Conservation (phyloP, 2,113 vertebrate species). For the Pavo muticus region DNA sequence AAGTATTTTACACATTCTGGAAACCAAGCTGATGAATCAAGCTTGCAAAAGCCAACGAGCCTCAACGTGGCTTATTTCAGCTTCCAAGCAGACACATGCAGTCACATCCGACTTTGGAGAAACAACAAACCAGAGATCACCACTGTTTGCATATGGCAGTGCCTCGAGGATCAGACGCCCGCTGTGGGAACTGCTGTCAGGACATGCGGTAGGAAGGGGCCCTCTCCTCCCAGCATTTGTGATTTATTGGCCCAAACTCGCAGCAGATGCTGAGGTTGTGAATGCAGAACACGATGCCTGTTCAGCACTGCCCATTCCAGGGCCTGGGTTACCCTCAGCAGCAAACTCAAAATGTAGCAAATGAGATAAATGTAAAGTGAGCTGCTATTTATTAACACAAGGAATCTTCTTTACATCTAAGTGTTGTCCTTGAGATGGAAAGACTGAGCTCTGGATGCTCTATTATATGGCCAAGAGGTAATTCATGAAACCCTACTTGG, state of each 20-base stretch:
- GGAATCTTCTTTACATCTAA: not conserved
- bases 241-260: constrained; percentile 45
- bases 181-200: constrained; percentile 57
- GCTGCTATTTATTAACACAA: not conserved
- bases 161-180: constrained; percentile 50
- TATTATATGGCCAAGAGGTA: not conserved
- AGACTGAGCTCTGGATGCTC: not conserved
- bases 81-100: constrained; percentile 50
- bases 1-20: constrained; percentile 3
- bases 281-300: not conserved
- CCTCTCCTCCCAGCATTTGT: constrained; percentile 29
- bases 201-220: not conserved
- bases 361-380: not conserved
- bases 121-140: constrained; percentile 67
- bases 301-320: not conserved
- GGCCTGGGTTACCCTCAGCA: not conserved
- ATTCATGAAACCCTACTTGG: not conserved
- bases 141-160: constrained; percentile 57
- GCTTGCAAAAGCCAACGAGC: constrained; percentile 31
- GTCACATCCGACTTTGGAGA: constrained; percentile 13
- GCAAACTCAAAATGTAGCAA: constrained; percentile 15
- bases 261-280: constrained; percentile 48
- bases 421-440: not conserved
- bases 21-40: constrained; percentile 33
- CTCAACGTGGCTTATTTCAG: constrained; percentile 41